Base-by-base conservation (phyloP, 2,888 invertebrate species). In the Drosophila leonis region DNA sequence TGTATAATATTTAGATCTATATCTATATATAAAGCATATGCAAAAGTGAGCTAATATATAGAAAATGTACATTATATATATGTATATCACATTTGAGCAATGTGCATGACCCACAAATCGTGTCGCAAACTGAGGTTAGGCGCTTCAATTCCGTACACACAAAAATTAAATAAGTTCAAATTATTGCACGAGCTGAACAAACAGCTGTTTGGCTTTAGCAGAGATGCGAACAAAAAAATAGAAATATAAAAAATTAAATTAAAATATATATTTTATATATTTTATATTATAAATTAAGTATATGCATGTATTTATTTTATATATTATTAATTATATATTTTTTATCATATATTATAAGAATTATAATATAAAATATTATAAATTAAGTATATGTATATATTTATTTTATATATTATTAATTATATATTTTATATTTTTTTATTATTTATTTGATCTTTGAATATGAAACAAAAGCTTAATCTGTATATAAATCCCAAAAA, bases 71-170 rank as follows among this genome's bases (percentile, higher is more conserved):
- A 55, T 18, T 52, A 49, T 48, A 41, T 51, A 56, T 63, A 35
- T 29, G 49, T 35, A 62, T 27, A 54, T 51, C 15, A 27, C 46
- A 27, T 61, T 41, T 63, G 56, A 48, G 64, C 69, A 65, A 44
- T 44, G 44, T 73, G 72, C 69, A 78, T 86, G 90, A 88, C 88
- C 90, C 85, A 86, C 82, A 89, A 86, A 80, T 80, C 78, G 84
- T 55, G 67, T 67, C 68, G 75, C 78, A 80, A 76, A 82, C 80
- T 82, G 74, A 80, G 90, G 88, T 82, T 85, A 80, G 64, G 52
- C 78, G 71, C 71, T 84, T 75, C 72, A 82, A 89, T 89, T 87
- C 84, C 88, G 88, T 77, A 88, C 87, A 76, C 83, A 65, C 52
- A 56, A 10, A 15, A 56, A 51, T 57, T 39, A 56, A 71, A 62